These are phyloP conservation scores for Coenonympha arcania DNA, from an alignment of 2,888 invertebrate species.

Conservation along the genomic window DNA sequence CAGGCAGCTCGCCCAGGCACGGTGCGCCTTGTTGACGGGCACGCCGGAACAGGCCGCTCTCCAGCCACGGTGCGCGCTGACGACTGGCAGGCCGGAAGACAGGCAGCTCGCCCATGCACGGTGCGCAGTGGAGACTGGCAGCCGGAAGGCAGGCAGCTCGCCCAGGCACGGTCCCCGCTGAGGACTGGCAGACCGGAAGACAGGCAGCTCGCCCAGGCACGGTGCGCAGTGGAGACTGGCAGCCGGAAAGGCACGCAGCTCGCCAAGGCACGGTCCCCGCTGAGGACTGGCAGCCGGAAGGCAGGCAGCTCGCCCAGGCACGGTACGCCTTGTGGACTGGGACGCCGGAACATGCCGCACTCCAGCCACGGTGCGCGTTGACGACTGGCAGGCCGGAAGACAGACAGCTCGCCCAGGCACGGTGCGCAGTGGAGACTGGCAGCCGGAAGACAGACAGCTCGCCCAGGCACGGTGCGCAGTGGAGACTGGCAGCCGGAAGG, in stretches of 20 bases:
- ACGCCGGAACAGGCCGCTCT: not conserved
- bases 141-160: not conserved
- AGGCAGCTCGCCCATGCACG: not conserved
- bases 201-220: too few species aligned
- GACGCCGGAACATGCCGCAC: not conserved
- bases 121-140: not conserved
- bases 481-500: not conserved
- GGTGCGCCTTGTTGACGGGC: not conserved
- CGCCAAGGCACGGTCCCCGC: not conserved
- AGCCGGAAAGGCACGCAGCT: too few species aligned
- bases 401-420: not conserved
- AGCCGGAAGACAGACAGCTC: too few species aligned
- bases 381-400: too few species aligned
- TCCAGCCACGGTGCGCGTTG: not conserved
- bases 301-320: not conserved
- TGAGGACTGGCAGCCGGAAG: not conserved
- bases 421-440: not conserved
- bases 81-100: not conserved
- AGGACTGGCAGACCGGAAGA: not conserved
- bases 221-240: too few species aligned
- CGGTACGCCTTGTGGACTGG: not conserved
- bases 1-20: not conserved
- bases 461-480: not conserved
- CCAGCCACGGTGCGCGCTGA: not conserved
- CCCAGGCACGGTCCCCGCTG: not conserved